These are phyloP conservation scores for Heteromyza rotundicornis DNA, from an alignment of 2,888 invertebrate genomes.

Conservation along the genomic window DNA sequence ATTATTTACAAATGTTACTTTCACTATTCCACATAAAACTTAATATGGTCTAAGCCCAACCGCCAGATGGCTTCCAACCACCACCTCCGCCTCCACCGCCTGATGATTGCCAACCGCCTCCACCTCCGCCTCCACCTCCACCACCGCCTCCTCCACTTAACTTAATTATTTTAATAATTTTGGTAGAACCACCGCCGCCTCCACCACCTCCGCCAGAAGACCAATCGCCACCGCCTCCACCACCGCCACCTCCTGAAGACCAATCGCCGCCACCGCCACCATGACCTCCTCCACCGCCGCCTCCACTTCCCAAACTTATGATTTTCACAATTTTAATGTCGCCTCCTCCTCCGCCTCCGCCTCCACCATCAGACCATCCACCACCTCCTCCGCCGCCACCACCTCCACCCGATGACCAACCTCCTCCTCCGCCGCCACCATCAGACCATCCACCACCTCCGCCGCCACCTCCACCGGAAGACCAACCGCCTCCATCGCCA, in stretches of 20 bases:
- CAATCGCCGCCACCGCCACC: constrained; percentile 20
- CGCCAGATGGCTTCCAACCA: constrained; percentile 49
- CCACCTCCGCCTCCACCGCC: constrained; percentile 34
- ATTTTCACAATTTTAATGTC: background rate
- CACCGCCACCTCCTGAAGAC: constrained; percentile 40
- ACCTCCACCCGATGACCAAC: constrained; percentile 42
- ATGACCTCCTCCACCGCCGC: background rate
- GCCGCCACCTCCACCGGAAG: constrained; percentile 33
- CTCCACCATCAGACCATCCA: background rate
- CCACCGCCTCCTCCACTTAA: constrained; percentile 31
- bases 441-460: constrained; percentile 33
- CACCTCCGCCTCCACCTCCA: constrained; percentile 32
- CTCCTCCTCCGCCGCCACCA: constrained; percentile 38
- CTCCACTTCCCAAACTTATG: background rate
- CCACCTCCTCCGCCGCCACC: background rate
- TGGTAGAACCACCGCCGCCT: constrained; percentile 32
- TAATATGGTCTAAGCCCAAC: constrained; percentile 46
- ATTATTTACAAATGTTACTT: constrained; percentile 37
- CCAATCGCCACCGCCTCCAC: constrained; percentile 38
- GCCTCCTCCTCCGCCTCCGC: background rate
- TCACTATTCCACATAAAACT: constrained; percentile 7
- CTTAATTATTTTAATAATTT: constrained; percentile 39
- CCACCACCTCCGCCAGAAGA: constrained; percentile 30
- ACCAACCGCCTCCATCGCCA: constrained; percentile 36
- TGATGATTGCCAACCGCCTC: constrained; percentile 38